A percentile compares a stretch with the other conserved stretches of the same genome.
Evolutionary conservation across 2,888 invertebrate genomes (phyloP).

Genomic region (Chrysomela aeneicollis): DNA sequence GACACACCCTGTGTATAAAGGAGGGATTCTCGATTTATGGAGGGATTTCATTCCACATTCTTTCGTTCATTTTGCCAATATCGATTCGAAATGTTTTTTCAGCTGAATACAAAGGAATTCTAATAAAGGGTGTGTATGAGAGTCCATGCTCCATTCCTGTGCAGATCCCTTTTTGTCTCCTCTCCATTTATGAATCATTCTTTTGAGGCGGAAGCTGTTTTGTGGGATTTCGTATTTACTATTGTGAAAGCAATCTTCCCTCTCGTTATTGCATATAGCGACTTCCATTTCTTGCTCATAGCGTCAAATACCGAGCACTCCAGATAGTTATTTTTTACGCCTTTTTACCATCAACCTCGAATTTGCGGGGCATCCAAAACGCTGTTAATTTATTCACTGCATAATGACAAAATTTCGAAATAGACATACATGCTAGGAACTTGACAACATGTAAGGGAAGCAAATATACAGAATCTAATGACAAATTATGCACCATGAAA

Average conservation of each 20-base stretch:
- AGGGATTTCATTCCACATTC: constrained; percentile 1
- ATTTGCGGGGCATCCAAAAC: constrained; percentile 30
- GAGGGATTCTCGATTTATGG: not conserved
- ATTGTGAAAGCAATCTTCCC: constrained; percentile 50
- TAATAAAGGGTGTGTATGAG: constrained; percentile 33
- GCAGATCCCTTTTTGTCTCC: constrained; percentile 38
- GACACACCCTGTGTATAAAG: not conserved
- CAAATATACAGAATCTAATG: too few relatives aligned
- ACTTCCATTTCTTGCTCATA: constrained; percentile 40
- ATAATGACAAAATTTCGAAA: too few relatives aligned
- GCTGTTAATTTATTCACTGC: constrained; percentile 32
- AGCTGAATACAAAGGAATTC: constrained; percentile 27
- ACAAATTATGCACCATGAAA: too few relatives aligned
- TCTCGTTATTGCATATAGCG: constrained; percentile 43
- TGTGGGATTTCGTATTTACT: constrained; percentile 51
- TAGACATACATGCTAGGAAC: too few relatives aligned
- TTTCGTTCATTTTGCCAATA: constrained; percentile 12
- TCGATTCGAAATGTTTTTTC: constrained; percentile 20
- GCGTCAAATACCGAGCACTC: constrained; percentile 33
- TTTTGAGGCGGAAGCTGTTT: constrained; percentile 40
- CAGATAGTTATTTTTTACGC: constrained; percentile 35
- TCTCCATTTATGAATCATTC: constrained; percentile 42
- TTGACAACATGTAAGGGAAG: too few relatives aligned
- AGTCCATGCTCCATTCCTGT: constrained; percentile 24
- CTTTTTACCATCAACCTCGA: constrained; percentile 24